Conservation (phyloP, 2,888 invertebrate genomes). For the Stegana nigrithorax region DNA sequence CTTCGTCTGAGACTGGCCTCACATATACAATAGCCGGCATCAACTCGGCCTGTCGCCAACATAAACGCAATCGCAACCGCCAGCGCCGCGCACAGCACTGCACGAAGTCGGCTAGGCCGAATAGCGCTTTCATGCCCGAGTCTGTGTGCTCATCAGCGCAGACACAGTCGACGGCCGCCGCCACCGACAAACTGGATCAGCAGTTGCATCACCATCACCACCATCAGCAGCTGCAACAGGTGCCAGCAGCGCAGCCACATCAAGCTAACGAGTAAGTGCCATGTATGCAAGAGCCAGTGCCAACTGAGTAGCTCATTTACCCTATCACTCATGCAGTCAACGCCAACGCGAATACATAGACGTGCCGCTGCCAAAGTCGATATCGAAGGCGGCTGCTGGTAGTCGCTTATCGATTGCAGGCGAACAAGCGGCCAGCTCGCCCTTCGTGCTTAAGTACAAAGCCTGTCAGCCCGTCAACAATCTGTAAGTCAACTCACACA, state of each 20-base stretch:
- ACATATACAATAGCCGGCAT: constrained; percentile 66
- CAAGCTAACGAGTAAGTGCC: constrained; percentile 50
- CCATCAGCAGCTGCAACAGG: constrained; percentile 51
- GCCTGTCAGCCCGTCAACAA: constrained; percentile 63
- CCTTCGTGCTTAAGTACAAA: constrained; percentile 65
- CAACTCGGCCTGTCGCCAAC: constrained; percentile 47
- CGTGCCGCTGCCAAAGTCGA: constrained; percentile 68
- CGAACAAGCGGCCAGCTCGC: constrained; percentile 43
- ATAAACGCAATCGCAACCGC: constrained; percentile 50
- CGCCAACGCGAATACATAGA: constrained; percentile 68
- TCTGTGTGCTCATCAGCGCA: constrained; percentile 64
- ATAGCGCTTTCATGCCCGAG: constrained; percentile 53
- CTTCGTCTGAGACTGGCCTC: constrained; percentile 66
- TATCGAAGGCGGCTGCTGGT: constrained; percentile 56
- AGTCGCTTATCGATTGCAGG: constrained; percentile 25
- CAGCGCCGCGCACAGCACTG: constrained; percentile 51
- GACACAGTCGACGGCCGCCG: constrained; percentile 61
- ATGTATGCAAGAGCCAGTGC: too few relatives aligned
- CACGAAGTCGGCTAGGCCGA: constrained; percentile 48
- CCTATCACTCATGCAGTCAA: constrained; percentile 43
- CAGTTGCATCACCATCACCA: constrained; percentile 52
- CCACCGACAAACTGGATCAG: constrained; percentile 60
- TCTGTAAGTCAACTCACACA: constrained; percentile 49
- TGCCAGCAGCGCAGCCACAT: constrained; percentile 43
- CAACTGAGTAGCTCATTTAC: too few relatives aligned